A percentile compares a stretch with the other conserved stretches of the same genome.
Conservation (phyloP, 2,888 invertebrate species). For the Meandrusa payeni region DNA sequence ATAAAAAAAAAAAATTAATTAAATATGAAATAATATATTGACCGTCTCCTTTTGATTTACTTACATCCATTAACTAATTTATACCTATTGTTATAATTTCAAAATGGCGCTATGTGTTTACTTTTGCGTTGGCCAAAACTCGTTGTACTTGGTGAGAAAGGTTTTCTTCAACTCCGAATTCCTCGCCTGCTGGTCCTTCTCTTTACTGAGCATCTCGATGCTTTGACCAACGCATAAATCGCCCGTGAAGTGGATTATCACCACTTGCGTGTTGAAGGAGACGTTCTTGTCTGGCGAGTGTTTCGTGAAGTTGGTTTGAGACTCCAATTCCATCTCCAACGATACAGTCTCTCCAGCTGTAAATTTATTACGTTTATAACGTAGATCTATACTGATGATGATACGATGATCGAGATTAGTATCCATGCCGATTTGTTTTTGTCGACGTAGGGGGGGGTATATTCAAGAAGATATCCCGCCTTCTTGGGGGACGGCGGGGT, state of each 20-base stretch:
- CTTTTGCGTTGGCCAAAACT: conserved; percentile 71
- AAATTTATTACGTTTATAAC: too few relatives aligned
- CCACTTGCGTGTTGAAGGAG: conserved; percentile 78
- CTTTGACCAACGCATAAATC: conserved; percentile 76
- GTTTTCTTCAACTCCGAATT: conserved; percentile 83
- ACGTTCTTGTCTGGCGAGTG: conserved; percentile 68
- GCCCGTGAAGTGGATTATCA: conserved; percentile 83
- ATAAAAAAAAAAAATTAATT: conserved; percentile 31
- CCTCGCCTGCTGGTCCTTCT: conserved; percentile 82
- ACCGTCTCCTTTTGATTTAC: conserved; percentile 15
- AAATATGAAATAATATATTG: conserved; percentile 26
- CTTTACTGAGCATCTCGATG: conserved; percentile 83
- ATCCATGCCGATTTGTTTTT: too few relatives aligned
- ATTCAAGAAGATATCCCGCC: too few relatives aligned
- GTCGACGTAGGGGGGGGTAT: too few relatives aligned
- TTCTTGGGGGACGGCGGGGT: too few relatives aligned
- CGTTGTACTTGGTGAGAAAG: conserved; percentile 71
- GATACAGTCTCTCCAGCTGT: conserved; percentile 54
- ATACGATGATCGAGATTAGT: too few relatives aligned
- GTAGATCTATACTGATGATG: too few relatives aligned
- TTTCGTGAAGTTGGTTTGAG: conserved; percentile 55
- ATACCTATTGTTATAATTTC: conserved; percentile 20
- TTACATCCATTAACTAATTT: conserved; percentile 11
- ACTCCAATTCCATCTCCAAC: conserved; percentile 56
- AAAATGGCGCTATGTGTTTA: conserved; percentile 33